Percentiles rank a stretch among this genome's conserved stretches.
These are phyloP conservation scores for Achlya flavicornis DNA, from an alignment of 2,888 invertebrate genomes.

Conservation along the genomic window DNA sequence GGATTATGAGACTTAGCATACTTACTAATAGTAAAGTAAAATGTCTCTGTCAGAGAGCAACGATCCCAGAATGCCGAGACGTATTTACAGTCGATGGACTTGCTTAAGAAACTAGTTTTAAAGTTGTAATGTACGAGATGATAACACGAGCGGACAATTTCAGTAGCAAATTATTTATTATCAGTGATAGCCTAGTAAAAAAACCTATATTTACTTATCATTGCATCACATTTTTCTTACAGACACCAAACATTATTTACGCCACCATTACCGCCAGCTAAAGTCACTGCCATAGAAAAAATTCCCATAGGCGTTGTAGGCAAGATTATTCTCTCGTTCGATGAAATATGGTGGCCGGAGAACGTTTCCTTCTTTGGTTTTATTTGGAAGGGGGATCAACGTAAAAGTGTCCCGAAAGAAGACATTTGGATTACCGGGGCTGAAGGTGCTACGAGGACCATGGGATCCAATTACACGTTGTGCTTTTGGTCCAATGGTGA, in stretches of 20 bases:
- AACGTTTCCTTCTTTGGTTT: conserved; percentile 45
- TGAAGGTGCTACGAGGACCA: conserved; percentile 31
- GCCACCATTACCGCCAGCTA: conserved; percentile 80
- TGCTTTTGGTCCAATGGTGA: conserved; percentile 42
- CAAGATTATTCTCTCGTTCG: conserved; percentile 87
- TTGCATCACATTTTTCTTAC: conserved; percentile 18
- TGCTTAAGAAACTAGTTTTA: no score
- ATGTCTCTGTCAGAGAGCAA: no score
- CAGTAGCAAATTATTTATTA: no score
- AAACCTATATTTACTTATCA: conserved; percentile 16
- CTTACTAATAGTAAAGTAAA: no score
- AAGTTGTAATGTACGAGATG: no score
- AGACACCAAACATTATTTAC: conserved; percentile 84
- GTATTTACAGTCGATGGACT: no score
- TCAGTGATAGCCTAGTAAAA: neutral
- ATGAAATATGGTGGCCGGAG: conserved; percentile 85
- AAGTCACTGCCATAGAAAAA: conserved; percentile 80
- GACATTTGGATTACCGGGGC: conserved; percentile 36
- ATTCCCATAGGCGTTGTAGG: conserved; percentile 86
- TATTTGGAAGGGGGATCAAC: conserved; percentile 46
- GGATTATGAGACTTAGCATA: no score
- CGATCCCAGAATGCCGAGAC: no score
- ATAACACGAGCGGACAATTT: no score
- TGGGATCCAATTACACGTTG: conserved; percentile 30
- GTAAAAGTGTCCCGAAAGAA: conserved; percentile 19